phyloP scores from a whole-genome alignment of 2,888 invertebrate species.

The Drosophila paramelanica region DNA sequence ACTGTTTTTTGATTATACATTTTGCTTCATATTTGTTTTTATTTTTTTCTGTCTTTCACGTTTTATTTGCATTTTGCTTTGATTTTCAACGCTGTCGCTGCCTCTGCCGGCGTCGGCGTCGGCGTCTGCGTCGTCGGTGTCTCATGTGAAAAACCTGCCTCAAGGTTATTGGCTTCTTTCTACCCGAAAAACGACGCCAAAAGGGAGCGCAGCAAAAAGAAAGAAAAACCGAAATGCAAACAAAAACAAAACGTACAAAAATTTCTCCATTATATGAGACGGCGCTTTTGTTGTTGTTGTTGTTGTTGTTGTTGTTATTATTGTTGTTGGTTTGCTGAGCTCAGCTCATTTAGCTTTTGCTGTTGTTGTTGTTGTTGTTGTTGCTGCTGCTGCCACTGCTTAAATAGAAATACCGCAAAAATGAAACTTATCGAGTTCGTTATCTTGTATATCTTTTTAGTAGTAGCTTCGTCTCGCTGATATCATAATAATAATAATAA shows the following conservation, averaged over 20 bases:
- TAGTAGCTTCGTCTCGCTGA: conserved; percentile 10
- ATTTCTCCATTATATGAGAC: conserved; percentile 74
- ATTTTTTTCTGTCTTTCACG: conserved; percentile 15
- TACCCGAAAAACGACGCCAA: conserved; percentile 51
- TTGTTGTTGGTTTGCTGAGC: conserved; percentile 34
- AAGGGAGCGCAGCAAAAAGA: conserved; percentile 38
- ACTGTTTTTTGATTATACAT: conserved; percentile 11
- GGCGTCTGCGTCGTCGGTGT: conserved; percentile 19
- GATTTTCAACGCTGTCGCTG: conserved; percentile 8
- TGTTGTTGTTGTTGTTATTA: conserved; percentile 23
- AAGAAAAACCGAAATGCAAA: conserved; percentile 6
- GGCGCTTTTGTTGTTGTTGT: conserved; percentile 25
- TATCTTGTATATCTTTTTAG: conserved; percentile 51
- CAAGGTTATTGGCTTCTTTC: conserved; percentile 77
- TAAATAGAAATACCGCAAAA: conserved; percentile 45
- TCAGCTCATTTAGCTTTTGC: conserved; percentile 58
- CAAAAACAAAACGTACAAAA: conserved; percentile 45
- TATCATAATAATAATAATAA: conserved; percentile 41
- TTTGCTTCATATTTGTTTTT: conserved; percentile 35
- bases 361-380: conserved; percentile 20
- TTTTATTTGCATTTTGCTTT: conserved; percentile 30
- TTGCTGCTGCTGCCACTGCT: conserved; percentile 25
- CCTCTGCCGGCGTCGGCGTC: not conserved
- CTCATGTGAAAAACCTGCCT: conserved; percentile 77
- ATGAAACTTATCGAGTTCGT: conserved; percentile 67